Percentiles rank a stretch among this genome's conserved stretches.
phyloP scores from a whole-genome alignment of 2,113 vertebrate species.

The Ibidorhyncha struthersii region DNA sequence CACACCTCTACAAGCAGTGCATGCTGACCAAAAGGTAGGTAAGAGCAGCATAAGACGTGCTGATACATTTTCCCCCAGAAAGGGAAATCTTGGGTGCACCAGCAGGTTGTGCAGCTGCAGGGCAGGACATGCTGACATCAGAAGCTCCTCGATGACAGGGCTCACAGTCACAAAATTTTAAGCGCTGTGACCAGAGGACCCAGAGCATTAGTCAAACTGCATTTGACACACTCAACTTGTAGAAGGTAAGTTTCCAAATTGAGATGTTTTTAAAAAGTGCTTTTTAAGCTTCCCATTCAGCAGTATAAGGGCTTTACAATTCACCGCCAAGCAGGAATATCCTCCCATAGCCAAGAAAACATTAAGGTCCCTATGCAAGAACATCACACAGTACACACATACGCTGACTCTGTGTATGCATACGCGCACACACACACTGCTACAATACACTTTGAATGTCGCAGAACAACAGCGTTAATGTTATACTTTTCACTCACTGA shows the following conservation, averaged over 20 bases:
- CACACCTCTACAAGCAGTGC: neutral
- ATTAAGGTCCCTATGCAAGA: neutral
- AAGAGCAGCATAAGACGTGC: fast-evolving
- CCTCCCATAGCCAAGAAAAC: neutral
- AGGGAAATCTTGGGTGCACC: neutral
- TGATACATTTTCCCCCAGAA: neutral
- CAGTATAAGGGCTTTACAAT: conserved; percentile 12
- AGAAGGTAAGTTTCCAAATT: neutral
- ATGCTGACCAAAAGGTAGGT: neutral
- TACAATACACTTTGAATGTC: neutral
- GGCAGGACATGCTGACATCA: neutral
- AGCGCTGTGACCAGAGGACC: neutral
- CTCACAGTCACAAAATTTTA: neutral
- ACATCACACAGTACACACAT: neutral
- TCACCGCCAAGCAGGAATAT: neutral
- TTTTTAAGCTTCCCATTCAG: conserved; percentile 19
- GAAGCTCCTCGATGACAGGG: neutral
- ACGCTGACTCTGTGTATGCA: neutral
- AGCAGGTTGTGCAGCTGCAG: neutral
- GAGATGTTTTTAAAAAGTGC: neutral
- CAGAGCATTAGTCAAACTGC: neutral
- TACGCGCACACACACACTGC: neutral
- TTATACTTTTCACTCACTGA: neutral
- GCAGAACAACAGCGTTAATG: neutral
- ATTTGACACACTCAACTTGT: neutral